A percentile compares a stretch with the other conserved stretches of the same genome.
phyloP scores from a whole-genome alignment of 53 echinoderm and acorn worm species.

The Paracentrotus lividus region DNA sequence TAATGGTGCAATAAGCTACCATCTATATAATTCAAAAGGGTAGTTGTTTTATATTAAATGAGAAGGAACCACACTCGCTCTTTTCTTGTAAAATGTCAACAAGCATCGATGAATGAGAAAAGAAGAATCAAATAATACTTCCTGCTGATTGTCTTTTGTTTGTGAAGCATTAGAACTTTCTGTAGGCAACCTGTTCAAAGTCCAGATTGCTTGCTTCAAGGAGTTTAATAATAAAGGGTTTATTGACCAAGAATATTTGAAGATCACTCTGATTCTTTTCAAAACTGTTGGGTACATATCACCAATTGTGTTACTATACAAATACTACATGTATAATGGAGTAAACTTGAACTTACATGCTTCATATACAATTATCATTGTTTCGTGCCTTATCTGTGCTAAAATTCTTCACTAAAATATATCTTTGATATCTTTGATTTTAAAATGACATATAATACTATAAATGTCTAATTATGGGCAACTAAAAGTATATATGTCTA shows the following conservation, averaged over 20 bases:
- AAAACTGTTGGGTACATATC: neutral
- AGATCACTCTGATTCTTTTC: neutral
- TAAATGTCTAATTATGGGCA: too few relatives aligned
- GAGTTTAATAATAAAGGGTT: neutral
- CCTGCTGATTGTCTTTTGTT: constrained; percentile 3
- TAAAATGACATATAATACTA: too few relatives aligned
- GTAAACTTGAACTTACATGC: too few relatives aligned
- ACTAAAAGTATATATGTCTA: too few relatives aligned
- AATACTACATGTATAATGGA: neutral
- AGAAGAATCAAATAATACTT: constrained; percentile 3
- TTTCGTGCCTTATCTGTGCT: too few relatives aligned
- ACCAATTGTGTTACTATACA: neutral
- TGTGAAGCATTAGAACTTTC: neutral
- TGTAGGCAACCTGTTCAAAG: neutral
- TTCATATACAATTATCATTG: too few relatives aligned
- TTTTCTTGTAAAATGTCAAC: constrained; percentile 32
- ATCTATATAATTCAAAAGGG: neutral
- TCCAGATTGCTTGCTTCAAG: neutral
- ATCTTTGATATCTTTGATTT: too few relatives aligned
- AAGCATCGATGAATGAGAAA: neutral
- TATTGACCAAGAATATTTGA: neutral
- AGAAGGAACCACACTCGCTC: neutral
- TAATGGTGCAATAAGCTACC: neutral
- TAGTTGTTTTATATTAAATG: neutral
- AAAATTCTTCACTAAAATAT: too few relatives aligned